These are phyloP conservation scores for Pseudanteris insignis DNA, from an alignment of 2,888 invertebrate species.

Conservation along the genomic window DNA sequence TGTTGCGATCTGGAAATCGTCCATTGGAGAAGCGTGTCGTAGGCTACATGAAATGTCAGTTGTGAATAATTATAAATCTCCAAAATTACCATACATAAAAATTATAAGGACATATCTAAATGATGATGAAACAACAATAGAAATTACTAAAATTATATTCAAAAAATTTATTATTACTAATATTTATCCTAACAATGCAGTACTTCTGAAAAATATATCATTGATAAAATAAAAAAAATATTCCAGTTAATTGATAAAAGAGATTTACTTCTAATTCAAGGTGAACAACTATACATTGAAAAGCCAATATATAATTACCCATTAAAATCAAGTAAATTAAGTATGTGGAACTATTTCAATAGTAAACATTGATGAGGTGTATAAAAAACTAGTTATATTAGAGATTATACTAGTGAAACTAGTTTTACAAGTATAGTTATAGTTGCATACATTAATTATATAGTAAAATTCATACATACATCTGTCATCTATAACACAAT, in stretches of 20 bases:
- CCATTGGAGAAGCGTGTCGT: background rate
- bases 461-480: no score
- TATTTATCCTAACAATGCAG: background rate
- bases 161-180: background rate
- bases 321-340: background rate
- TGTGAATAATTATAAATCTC: background rate
- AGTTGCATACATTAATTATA: no score
- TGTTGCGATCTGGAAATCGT: constrained; percentile 3
- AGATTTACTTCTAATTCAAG: no score
- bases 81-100: background rate
- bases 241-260: background rate
- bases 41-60: background rate
- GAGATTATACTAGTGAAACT: no score
- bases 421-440: no score
- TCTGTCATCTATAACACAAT: no score
- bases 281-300: no score
- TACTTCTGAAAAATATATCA: background rate
- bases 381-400: background rate
- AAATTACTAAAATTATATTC: background rate
- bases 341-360: background rate
- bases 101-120: background rate
- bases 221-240: background rate
- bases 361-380: background rate
- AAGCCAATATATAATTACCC: background rate
- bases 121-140: background rate